Percentiles rank a stretch among this genome's conserved stretches.
Conservation (phyloP, 2,113 vertebrate genomes). For the Lophura nycthemera region DNA sequence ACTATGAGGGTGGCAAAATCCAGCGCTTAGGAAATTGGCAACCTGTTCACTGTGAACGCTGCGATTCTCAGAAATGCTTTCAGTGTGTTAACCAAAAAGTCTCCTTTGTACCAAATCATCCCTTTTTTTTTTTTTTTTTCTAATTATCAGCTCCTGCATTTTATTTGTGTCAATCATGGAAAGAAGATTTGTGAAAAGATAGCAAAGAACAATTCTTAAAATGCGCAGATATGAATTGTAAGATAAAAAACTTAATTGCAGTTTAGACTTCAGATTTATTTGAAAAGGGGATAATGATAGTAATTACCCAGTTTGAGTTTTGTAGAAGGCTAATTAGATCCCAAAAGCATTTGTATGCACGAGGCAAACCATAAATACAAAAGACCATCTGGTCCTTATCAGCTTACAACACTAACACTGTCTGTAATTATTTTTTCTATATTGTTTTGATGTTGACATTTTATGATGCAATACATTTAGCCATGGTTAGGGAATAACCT, state of each 20-base stretch:
- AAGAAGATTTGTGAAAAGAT: constrained; percentile 69
- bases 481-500: constrained; percentile 74
- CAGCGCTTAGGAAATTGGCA: background rate
- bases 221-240: constrained; percentile 75
- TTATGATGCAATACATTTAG: constrained; percentile 73
- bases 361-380: constrained; percentile 83
- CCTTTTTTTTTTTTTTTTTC: background rate
- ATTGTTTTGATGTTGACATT: constrained; percentile 85
- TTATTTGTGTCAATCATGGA: constrained; percentile 54
- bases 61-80: background rate
- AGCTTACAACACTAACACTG: constrained; percentile 81
- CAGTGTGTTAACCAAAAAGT: background rate
- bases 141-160: constrained; percentile 33
- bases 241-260: constrained; percentile 86
- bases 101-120: constrained; percentile 21
- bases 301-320: constrained; percentile 90
- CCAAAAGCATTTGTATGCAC: constrained; percentile 86
- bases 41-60: background rate
- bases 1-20: background rate
- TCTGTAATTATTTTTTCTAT: constrained; percentile 85
- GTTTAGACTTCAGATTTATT: constrained; percentile 90
- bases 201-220: constrained; percentile 74
- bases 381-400: constrained; percentile 88
- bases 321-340: constrained; percentile 88
- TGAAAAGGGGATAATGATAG: constrained; percentile 89